phyloP scores from a whole-genome alignment of 2,888 invertebrate species.

The Idaea dimidiata region DNA sequence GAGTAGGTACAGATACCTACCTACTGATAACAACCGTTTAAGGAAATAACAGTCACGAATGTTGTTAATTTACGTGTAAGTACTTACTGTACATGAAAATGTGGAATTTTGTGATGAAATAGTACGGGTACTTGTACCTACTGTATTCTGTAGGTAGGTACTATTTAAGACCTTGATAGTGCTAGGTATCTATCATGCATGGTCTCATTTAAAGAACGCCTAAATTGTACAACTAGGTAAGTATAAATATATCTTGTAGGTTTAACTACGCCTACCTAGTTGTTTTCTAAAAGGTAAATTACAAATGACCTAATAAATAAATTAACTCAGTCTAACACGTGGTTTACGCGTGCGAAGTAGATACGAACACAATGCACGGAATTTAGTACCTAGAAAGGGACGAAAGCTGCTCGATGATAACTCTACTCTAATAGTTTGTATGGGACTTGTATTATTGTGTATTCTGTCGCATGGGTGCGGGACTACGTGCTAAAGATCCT shows the following conservation, averaged over 20 bases:
- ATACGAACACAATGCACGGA: neutral
- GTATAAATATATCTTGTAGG: too few relatives aligned
- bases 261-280: too few relatives aligned
- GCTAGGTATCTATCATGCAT: too few relatives aligned
- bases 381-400: neutral
- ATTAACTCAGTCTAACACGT: neutral
- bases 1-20: neutral
- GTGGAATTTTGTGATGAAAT: neutral
- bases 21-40: constrained; percentile 9
- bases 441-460: neutral
- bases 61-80: neutral
- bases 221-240: too few relatives aligned
- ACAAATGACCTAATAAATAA: too few relatives aligned
- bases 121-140: neutral
- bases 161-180: neutral
- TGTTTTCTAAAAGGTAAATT: too few relatives aligned
- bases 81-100: neutral
- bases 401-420: neutral
- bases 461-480: neutral
- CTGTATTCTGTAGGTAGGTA: neutral
- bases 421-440: too few relatives aligned
- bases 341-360: neutral
- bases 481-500: neutral
- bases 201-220: neutral
- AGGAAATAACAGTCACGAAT: constrained; percentile 9